Percentiles rank a stretch among this genome's conserved stretches.
phyloP scores from a whole-genome alignment of 1,140 invertebrate species.

The Goniozus legneri region DNA sequence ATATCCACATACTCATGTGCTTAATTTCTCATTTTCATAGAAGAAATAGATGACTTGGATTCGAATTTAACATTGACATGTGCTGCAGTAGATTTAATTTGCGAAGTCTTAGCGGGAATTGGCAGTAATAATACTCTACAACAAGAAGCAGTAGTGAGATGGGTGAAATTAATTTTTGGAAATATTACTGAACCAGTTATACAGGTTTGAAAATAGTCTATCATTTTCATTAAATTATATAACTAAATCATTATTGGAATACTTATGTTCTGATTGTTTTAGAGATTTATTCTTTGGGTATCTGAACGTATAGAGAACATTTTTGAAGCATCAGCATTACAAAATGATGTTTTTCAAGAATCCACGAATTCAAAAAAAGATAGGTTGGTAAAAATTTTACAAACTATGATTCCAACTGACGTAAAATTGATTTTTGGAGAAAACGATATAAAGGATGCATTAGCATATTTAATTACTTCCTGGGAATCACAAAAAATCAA shows the following conservation, averaged over 20 bases:
- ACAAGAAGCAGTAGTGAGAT: constrained; percentile 44
- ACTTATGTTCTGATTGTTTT: constrained; percentile 19
- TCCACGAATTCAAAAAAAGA: constrained; percentile 12
- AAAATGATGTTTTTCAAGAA: constrained; percentile 15
- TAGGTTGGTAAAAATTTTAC: constrained; percentile 20
- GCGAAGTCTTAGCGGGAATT: constrained; percentile 41
- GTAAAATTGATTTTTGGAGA: constrained; percentile 32
- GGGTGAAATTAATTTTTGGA: constrained; percentile 43
- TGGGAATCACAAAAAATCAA: constrained; percentile 32
- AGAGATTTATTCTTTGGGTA: constrained; percentile 21
- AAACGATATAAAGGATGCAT: constrained; percentile 22
- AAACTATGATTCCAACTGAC: constrained; percentile 19
- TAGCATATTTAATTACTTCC: constrained; percentile 30
- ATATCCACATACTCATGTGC: neutral
- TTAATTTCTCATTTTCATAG: constrained; percentile 21
- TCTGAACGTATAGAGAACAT: constrained; percentile 17
- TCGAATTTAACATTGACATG: constrained; percentile 40
- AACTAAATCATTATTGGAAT: constrained; percentile 3
- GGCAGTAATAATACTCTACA: constrained; percentile 40
- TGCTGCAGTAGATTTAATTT: constrained; percentile 39
- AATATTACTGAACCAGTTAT: constrained; percentile 40
- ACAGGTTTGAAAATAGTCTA: constrained; percentile 18
- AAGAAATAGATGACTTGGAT: constrained; percentile 46
- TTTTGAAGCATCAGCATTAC: constrained; percentile 11
- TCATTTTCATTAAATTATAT: constrained; percentile 1